Evolutionary conservation across 2,113 vertebrate species (phyloP), one percentile per base, ranked within the genome.

Genomic region (Fukomys damarensis): DNA sequence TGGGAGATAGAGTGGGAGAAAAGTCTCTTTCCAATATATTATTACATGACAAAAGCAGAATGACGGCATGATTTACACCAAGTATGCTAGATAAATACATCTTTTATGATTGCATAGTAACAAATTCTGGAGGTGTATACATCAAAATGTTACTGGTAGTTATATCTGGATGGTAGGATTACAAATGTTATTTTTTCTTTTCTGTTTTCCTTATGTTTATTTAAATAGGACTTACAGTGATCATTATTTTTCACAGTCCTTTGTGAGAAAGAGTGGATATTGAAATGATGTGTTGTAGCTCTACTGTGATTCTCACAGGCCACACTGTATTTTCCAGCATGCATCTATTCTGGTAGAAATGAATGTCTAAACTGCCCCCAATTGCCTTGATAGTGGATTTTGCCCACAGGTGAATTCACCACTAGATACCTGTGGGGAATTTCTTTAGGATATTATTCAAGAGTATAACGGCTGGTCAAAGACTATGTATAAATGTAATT

Each of bases 31-130:
- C 20, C 43, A 88, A 81, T 87, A 68, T 85, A 87, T 81, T 94
- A 38, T 68, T 96, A 86, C 7, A 77, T 56, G 87, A 92, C 66
- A 97, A 91, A 89, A 95, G 84, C 83, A 89, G 56, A 92, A 74
- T 66, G 82, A 52, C 10, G 59, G 63, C 66, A 66, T 74, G 61
- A 61, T 92, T 80, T 76, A 88, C 79, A 92, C 89, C 83, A 94
- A 87, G 49, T 83, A 65, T 92, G 26, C 35, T 74, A 74, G 41
- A 24, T 74, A 74, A 74, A 74, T 74, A 74, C 70, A 74, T 79
- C 89, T 87, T 80, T 85, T 88, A 63, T 70, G 85, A 88, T 38
- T 72, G 30, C 81, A 52, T 17, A 92, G 91, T 59, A 72, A 96
- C 24, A 63, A 76, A 63, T 91, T 59, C 89, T 88, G 17, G 26